Evolutionary conservation across 2,113 vertebrate species (phyloP).

Genomic region (Gallinago media): DNA sequence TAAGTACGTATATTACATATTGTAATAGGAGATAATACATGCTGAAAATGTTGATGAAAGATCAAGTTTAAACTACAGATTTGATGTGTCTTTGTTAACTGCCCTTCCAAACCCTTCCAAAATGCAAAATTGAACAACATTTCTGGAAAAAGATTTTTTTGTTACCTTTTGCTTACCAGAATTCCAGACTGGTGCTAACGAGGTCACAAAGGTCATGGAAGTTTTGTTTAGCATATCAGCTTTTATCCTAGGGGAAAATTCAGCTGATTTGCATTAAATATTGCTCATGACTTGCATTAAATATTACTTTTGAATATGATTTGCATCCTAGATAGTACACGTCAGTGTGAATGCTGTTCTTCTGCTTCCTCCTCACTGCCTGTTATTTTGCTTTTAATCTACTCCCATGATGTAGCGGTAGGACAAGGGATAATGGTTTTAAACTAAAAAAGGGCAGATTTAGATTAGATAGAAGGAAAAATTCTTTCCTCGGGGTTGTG

Average conservation of each 20-base stretch:
- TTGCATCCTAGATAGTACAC: not conserved
- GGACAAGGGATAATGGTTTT: not conserved
- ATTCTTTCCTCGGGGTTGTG: not conserved
- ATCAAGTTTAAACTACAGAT: not conserved
- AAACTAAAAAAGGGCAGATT: not conserved
- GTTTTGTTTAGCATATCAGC: not conserved
- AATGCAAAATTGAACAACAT: not conserved
- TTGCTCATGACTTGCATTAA: not conserved
- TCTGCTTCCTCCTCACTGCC: not conserved
- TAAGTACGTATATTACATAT: not conserved
- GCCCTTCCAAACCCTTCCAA: not conserved
- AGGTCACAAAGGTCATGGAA: not conserved
- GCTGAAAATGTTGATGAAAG: not conserved
- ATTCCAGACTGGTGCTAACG: not conserved
- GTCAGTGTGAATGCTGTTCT: not conserved
- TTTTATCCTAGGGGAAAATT: not conserved
- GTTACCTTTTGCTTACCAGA: not conserved
- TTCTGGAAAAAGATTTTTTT: not conserved
- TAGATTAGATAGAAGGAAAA: not conserved
- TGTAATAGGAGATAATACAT: not conserved
- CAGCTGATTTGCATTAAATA: not conserved
- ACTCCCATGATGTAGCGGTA: not conserved
- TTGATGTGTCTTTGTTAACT: not conserved
- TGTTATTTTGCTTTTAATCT: not conserved
- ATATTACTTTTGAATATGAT: not conserved